These are phyloP conservation scores for Pseudeuparius sepicola DNA, from an alignment of 2,888 invertebrate species.

Conservation along the genomic window DNA sequence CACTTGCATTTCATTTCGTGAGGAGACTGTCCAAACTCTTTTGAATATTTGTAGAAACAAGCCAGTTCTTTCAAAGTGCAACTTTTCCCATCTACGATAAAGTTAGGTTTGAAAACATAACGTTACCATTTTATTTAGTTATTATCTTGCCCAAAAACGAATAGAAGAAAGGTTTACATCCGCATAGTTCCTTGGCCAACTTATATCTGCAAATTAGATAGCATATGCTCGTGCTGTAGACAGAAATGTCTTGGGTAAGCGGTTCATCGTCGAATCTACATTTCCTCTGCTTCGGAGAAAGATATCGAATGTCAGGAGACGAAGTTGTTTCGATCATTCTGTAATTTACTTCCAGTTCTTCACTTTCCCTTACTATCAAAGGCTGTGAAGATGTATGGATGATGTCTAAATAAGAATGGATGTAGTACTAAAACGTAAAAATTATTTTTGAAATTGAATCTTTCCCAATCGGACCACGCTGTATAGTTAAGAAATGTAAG, in stretches of 20 bases:
- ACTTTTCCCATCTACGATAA: slow-evolving; percentile 37
- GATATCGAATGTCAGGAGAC: slow-evolving; percentile 39
- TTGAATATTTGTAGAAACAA: slow-evolving; percentile 40
- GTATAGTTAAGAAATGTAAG: no score
- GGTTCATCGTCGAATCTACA: slow-evolving; percentile 50
- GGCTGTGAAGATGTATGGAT: slow-evolving; percentile 39
- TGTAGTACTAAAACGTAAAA: slow-evolving; percentile 43
- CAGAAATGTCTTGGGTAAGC: slow-evolving; percentile 33
- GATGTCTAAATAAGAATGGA: slow-evolving; percentile 51
- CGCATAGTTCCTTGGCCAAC: slow-evolving; percentile 43
- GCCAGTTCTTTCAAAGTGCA: slow-evolving; percentile 46
- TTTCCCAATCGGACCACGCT: no score
- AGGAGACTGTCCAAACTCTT: slow-evolving; percentile 35
- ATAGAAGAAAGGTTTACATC: slow-evolving; percentile 52
- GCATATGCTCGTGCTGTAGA: slow-evolving; percentile 50
- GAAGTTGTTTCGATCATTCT: slow-evolving; percentile 43
- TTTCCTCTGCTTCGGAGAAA: slow-evolving; percentile 41
- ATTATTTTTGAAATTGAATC: no score
- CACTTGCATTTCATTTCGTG: slow-evolving; percentile 37
- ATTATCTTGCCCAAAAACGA: slow-evolving; percentile 42
- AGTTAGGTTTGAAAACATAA: background rate
- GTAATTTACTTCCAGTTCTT: slow-evolving; percentile 39
- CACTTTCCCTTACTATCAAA: slow-evolving; percentile 33
- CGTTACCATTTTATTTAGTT: slow-evolving; percentile 1
- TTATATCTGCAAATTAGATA: slow-evolving; percentile 46